A percentile compares a stretch with the other conserved stretches of the same genome.
Evolutionary conservation across 2,113 vertebrate species (phyloP).

Genomic region (human (Homo sapiens)): DNA sequence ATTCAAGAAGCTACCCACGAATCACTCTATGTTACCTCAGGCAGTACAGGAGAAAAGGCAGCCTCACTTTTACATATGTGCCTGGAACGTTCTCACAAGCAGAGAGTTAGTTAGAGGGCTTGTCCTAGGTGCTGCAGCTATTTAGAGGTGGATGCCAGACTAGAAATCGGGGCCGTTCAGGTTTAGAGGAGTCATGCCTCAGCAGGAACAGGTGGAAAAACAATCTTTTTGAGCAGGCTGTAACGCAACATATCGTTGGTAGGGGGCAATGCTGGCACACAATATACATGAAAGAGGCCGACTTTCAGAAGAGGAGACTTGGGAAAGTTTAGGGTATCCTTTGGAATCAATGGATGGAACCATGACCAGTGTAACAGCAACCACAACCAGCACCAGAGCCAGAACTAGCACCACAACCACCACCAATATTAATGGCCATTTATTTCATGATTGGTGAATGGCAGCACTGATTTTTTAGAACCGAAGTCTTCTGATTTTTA

Average conservation of each 20-base stretch:
- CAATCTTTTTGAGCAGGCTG: not conserved
- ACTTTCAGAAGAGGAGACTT: not conserved
- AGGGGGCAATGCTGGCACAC: conserved; percentile 67
- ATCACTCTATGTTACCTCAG: not conserved
- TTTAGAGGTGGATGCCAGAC: not conserved
- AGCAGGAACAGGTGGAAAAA: not conserved
- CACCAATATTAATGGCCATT: not conserved
- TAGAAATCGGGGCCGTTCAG: not conserved
- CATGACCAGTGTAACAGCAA: not conserved
- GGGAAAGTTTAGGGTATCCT: not conserved
- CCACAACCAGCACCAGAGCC: not conserved
- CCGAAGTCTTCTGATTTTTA: conserved; percentile 34
- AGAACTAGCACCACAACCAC: not conserved
- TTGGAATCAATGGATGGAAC: not conserved
- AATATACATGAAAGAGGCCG: not conserved
- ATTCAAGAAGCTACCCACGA: not conserved
- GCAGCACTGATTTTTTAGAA: not conserved
- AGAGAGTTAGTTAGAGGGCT: not conserved
- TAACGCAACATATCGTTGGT: not conserved
- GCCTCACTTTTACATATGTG: not conserved
- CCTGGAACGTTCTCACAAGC: not conserved
- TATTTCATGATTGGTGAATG: not conserved
- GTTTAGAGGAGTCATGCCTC: not conserved
- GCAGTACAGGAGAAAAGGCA: not conserved
- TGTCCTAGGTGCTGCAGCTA: not conserved